These are phyloP conservation scores for Hephaestus fuliginosus DNA, from an alignment of 2,797 vertebrate species.

Conservation along the genomic window DNA sequence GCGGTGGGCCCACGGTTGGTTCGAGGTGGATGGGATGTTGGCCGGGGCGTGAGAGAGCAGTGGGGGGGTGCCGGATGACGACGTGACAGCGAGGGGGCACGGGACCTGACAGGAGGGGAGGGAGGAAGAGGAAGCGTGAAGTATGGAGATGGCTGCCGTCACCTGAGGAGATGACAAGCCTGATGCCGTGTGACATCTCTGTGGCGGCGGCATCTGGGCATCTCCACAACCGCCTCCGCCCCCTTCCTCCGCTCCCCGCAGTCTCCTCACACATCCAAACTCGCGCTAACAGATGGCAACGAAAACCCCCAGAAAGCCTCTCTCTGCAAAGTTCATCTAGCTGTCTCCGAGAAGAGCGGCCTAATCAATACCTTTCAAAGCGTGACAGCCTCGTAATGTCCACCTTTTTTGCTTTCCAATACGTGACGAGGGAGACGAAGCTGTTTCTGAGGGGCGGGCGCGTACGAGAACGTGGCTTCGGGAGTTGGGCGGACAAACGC, in stretches of 20 bases:
- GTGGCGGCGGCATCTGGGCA: slow-evolving; percentile 46
- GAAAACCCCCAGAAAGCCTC: slow-evolving; percentile 16
- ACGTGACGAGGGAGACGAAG: slow-evolving; percentile 26
- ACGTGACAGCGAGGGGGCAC: slow-evolving; percentile 36
- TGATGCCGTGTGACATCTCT: slow-evolving; percentile 57
- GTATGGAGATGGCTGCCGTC: slow-evolving; percentile 62
- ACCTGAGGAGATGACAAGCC: slow-evolving; percentile 50
- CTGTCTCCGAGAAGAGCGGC: slow-evolving; percentile 33
- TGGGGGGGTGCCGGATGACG: neutral
- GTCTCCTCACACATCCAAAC: slow-evolving; percentile 19
- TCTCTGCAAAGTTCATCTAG: slow-evolving; percentile 36
- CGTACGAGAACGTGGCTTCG: neutral
- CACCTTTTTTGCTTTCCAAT: slow-evolving; percentile 55
- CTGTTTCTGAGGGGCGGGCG: slow-evolving; percentile 26
- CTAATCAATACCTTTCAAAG: slow-evolving; percentile 67
- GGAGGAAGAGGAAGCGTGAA: slow-evolving; percentile 42
- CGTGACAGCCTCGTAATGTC: slow-evolving; percentile 51
- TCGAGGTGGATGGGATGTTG: slow-evolving; percentile 21
- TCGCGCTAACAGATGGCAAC: slow-evolving; percentile 41
- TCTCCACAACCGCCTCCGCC: slow-evolving; percentile 1
- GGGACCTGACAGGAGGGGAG: slow-evolving; percentile 21
- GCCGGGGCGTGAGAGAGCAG: slow-evolving; percentile 10
- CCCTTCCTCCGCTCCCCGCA: neutral
- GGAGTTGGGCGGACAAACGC: slow-evolving; percentile 12
- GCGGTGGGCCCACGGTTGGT: neutral